Conservation (phyloP, 2,797 vertebrate genomes). For the Gastrophryne carolinensis region DNA sequence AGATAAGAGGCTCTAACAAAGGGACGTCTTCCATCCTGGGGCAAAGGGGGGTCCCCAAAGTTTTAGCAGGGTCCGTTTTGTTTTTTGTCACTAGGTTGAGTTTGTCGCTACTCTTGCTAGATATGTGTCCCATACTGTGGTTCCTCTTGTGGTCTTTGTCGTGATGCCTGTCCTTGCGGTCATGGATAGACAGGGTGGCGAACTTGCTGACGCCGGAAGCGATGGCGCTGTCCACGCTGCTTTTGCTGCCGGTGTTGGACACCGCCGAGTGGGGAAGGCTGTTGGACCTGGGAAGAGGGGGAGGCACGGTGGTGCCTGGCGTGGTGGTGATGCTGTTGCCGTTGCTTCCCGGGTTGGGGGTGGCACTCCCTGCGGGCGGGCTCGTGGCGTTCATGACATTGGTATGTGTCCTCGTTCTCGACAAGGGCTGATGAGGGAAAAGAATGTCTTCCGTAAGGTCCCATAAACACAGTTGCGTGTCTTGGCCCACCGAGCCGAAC, state of each 20-base stretch:
- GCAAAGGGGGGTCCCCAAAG: slow-evolving; percentile 91
- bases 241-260: slow-evolving; percentile 78
- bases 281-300: slow-evolving; percentile 91
- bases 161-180: slow-evolving; percentile 92
- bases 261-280: slow-evolving; percentile 88
- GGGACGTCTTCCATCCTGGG: slow-evolving; percentile 97
- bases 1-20: slow-evolving; percentile 95
- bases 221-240: slow-evolving; percentile 82
- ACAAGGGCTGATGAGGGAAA: slow-evolving; percentile 93
- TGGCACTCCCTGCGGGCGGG: slow-evolving; percentile 75
- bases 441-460: slow-evolving; percentile 98
- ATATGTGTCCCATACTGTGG: slow-evolving; percentile 98
- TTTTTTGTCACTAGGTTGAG: slow-evolving; percentile 92
- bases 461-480: slow-evolving; percentile 96
- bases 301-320: slow-evolving; percentile 76
- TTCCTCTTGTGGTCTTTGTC: slow-evolving; percentile 98
- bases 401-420: slow-evolving; percentile 92
- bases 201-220: slow-evolving; percentile 93
- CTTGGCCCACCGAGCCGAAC: slow-evolving; percentile 96
- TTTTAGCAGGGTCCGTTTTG: slow-evolving; percentile 93
- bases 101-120: slow-evolving; percentile 98
- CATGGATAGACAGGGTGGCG: slow-evolving; percentile 92
- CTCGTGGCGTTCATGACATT: slow-evolving; percentile 96
- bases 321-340: slow-evolving; percentile 76
- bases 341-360: slow-evolving; percentile 70